A percentile compares a stretch with the other conserved stretches of the same genome.
phyloP scores from a whole-genome alignment of 2,888 invertebrate species.

The Diadegma fenestrale region DNA sequence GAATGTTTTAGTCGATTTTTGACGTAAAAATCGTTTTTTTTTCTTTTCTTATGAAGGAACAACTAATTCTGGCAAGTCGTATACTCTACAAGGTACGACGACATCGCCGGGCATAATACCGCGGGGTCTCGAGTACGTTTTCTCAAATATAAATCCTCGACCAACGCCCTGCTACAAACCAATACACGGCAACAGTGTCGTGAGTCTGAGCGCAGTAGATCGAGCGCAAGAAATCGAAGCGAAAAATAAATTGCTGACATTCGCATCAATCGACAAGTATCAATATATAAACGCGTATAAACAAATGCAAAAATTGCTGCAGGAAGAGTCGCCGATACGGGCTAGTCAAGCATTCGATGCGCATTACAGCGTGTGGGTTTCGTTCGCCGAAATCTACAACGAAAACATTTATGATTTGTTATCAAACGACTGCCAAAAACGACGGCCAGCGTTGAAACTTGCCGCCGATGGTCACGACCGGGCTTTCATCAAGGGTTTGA shows the following conservation, averaged over 20 bases:
- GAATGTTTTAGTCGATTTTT: neutral
- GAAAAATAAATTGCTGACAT: constrained; percentile 79
- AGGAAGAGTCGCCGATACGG: constrained; percentile 77
- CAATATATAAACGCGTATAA: constrained; percentile 78
- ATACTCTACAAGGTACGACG: constrained; percentile 91
- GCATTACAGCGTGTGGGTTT: constrained; percentile 90
- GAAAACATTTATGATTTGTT: constrained; percentile 94
- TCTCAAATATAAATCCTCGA: constrained; percentile 80
- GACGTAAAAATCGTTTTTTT: constrained; percentile 2
- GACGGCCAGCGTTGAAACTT: constrained; percentile 78
- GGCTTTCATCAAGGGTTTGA: constrained; percentile 81
- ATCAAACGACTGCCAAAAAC: constrained; percentile 82
- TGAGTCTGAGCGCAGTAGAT: constrained; percentile 73
- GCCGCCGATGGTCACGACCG: constrained; percentile 78
- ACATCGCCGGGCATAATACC: constrained; percentile 90
- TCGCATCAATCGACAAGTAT: constrained; percentile 78
- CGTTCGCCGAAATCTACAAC: constrained; percentile 97
- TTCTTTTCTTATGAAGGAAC: constrained; percentile 86
- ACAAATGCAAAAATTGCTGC: constrained; percentile 80
- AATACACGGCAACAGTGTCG: constrained; percentile 77
- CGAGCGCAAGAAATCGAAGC: constrained; percentile 76
- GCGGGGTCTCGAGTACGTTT: constrained; percentile 88
- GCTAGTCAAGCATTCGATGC: constrained; percentile 73
- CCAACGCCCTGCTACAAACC: constrained; percentile 79
- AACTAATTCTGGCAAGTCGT: constrained; percentile 96